Evolutionary conservation across 2,797 vertebrate species (phyloP), one percentile per base, ranked within the genome.

Genomic region (Tenualosa ilisha): DNA sequence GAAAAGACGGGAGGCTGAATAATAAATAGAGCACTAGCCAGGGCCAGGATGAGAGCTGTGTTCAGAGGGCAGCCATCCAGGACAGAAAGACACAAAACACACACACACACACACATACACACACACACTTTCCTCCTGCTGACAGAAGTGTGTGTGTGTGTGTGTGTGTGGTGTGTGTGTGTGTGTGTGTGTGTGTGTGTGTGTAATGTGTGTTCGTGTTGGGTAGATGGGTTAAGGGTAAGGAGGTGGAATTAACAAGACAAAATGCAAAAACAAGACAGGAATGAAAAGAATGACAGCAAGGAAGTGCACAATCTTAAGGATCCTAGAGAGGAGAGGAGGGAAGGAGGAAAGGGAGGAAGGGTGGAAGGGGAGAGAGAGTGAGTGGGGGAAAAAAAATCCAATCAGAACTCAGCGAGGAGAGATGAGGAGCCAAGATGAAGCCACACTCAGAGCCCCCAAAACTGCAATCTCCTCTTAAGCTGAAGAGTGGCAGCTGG

Each of bases 401-500:
- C 91, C 90, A 95, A 94, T 95, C 94, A 94, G 94, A 96, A 95
- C 93, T 95, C 95, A 15, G 93, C 85, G 89, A 93, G 90, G 89
- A 91, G 91, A 94, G 94, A 95, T 93, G 92, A 95, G 94, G 93
- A 96, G 96, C 94, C 93, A 94, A 96, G 94, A 95, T 95, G 94
- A 96, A 95, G 93, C 94, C 93, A 92, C 90, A 94, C 93, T 94
- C 92, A 92, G 96, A 97, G 96, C 96, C 96, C 97, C 96, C 96
- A 97, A 97, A 98, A 98, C 97, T 96, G 96, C 97, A 97, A 98
- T 99, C 97, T 96, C 94, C 95, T 97, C 97, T 96, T 95, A 97
- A 97, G 96, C 97, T 96, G 96, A 95, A 97, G 97, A 97, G 97
- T 97, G 97, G 97, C 98, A 99, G 97, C 98, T 99, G 98, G 98